Evolutionary conservation across 2,797 vertebrate genomes (phyloP), one percentile per base, ranked within the genome.

Genomic region (Aselliscus stoliczkanus): DNA sequence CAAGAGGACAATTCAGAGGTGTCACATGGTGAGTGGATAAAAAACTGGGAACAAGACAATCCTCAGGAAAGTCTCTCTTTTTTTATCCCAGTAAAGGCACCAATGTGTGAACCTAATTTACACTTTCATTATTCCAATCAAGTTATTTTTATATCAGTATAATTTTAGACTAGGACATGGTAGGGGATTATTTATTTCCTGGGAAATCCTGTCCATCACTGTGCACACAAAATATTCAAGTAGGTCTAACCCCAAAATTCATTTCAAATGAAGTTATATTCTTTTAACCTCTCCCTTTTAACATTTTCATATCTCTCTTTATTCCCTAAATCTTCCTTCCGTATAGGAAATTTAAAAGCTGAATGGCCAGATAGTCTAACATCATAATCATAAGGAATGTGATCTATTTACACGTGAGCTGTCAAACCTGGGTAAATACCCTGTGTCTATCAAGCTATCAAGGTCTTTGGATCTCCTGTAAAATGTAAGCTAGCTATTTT

Each of bases 51-150:
- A 80, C 64, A 88, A 89, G 76, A 86, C 77, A 96, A 44, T 90
- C 70, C 79, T 73, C 64, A 93, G 39, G 69, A 94, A 96, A 93
- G 91, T 52, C 72, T 93, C 87, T 87, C 81, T 96, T 97, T 84
- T 96, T 97, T 80, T 80, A 85, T 88, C 80, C 70, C 37, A 75
- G 90, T 80, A 85, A 95, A 95, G 82, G 76, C 75, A 86, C 60
- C n/a, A 67, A 94, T 31, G 88, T 96, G 95, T 94, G 85, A 96
- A 95, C 82, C 88, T 89, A 93, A 95, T 93, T 97, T 54, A 93
- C 90, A 96, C 94, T 95, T 96, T 64, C 47, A 84, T 96, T 96
- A 96, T 97, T 96, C 56, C 88, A 93, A 95, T 93, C 10, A 73
- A 79, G 88, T 87, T 97, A 91, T 97, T 97, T 98, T 93, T 90